These are phyloP conservation scores for Eubasilissa regina DNA, from an alignment of 1,140 invertebrate genomes.

Conservation along the genomic window DNA sequence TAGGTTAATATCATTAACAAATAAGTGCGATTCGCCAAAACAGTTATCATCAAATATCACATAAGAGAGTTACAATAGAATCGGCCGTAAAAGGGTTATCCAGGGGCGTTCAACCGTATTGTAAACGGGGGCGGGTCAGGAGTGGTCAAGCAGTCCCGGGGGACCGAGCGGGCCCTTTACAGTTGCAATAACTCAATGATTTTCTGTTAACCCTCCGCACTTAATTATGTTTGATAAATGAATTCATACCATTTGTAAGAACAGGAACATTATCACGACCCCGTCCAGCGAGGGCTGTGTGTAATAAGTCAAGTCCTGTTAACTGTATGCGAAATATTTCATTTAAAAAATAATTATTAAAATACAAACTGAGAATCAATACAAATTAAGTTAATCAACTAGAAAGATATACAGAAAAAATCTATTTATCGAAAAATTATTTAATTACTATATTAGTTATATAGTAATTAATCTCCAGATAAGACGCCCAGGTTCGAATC, in stretches of 20 bases:
- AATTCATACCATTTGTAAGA: slow-evolving; percentile 47
- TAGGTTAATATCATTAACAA: too few species aligned
- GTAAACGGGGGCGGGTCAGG: slow-evolving; percentile 19
- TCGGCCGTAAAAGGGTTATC: not conserved
- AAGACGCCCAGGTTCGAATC: too few species aligned
- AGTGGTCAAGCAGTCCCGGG: slow-evolving; percentile 16
- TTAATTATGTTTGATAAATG: slow-evolving; percentile 54
- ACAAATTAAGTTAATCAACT: too few species aligned
- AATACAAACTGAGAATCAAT: too few species aligned
- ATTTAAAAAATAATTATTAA: too few species aligned
- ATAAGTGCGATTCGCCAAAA: not conserved
- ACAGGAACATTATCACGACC: not conserved
- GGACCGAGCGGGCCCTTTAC: not conserved
- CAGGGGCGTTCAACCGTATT: slow-evolving; percentile 23
- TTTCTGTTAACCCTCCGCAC: slow-evolving; percentile 53
- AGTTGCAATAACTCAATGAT: slow-evolving; percentile 51
- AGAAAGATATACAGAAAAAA: too few species aligned
- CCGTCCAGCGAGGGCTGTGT: not conserved
- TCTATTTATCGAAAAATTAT: too few species aligned
- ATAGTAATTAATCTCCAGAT: too few species aligned
- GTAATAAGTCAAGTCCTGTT: slow-evolving; percentile 6
- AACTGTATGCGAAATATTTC: not conserved
- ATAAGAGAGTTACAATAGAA: not conserved
- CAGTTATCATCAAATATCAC: slow-evolving; percentile 20
- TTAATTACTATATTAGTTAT: too few species aligned